Base-by-base conservation (phyloP, 2,113 vertebrate species). In the Oreochromis niloticus region DNA sequence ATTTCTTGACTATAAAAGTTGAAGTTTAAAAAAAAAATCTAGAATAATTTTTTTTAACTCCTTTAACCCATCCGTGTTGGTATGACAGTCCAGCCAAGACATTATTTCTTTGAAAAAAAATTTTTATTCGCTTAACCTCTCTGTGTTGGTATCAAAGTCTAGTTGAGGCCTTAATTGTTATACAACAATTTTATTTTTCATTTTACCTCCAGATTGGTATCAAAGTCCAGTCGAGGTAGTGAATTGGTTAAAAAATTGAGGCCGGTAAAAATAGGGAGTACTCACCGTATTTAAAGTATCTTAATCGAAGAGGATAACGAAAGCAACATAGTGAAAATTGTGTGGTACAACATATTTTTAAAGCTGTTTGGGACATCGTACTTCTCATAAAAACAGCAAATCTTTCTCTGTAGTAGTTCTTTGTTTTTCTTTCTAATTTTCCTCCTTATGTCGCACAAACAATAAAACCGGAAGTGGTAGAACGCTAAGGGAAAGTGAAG, bases 91-190 rank as follows among this genome's bases (percentile, higher is more conserved):
- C 36, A 36, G 34, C 34, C 8, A 9, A 36, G 34, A 3, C 34
- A 9, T 36, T 36, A 36, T 36, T 36, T 36, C 7, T 36, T 9
- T 9, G 34, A 7, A 36, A 36, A 32, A 6, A 32, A 32, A 2
- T 2, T 36, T 3, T 3, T 36, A 36, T 36, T 36, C 9, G 2
- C 36, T 36, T 36, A 36, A 36, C 36, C 8, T 9, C 8, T 36
- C 36, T 36, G 36, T 36, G 36, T 9, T 36, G 36, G 36, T 36
- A 9, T 8, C 55, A 3, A 57, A 0, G 24, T 27, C 55, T 24
- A 57, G 24, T 0, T 27, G 55, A 57, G 24, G 1, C 55, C 0
- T 27, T 57, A 27, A 1, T 27, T 57, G 0, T 27, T 57, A 27
- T 57, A 5, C 12, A 57, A 27, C 6, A 59, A 30, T 59, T 30